Percentiles rank a stretch among this genome's conserved stretches.
phyloP scores from a whole-genome alignment of 2,113 vertebrate genomes.

The Lepidothrix coronata region DNA sequence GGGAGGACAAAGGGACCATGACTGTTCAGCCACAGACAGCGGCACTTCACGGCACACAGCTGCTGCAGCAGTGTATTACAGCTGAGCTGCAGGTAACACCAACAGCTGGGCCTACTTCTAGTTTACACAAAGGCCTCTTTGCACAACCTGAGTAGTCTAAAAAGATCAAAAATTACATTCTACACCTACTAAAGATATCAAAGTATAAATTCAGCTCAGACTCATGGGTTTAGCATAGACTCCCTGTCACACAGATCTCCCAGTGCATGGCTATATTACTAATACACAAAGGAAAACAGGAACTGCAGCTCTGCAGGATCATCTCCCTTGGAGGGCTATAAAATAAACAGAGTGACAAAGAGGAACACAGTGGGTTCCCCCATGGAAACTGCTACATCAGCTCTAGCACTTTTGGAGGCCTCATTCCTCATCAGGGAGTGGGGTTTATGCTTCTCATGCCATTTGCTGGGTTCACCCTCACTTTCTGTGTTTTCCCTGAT shows the following conservation, averaged over 20 bases:
- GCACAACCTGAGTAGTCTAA: background rate
- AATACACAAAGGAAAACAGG: background rate
- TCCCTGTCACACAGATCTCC: background rate
- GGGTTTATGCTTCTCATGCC: background rate
- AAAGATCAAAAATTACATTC: background rate
- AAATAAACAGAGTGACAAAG: slow-evolving; percentile 10
- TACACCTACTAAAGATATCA: background rate
- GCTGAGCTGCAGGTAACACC: background rate
- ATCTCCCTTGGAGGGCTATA: background rate
- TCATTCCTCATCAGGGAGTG: background rate
- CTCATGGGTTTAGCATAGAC: background rate
- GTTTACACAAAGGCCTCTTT: background rate
- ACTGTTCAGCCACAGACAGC: background rate
- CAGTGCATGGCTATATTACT: background rate
- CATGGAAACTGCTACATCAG: background rate
- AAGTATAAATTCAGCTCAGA: background rate
- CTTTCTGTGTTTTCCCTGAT: background rate
- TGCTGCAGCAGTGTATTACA: background rate
- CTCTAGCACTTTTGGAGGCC: background rate
- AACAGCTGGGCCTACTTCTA: background rate
- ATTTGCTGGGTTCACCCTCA: background rate
- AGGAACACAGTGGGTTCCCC: background rate
- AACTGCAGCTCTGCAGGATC: background rate
- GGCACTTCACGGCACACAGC: background rate
- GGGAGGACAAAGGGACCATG: background rate